phyloP scores from a whole-genome alignment of 2,113 vertebrate species.

The Aviceda subcristata region DNA sequence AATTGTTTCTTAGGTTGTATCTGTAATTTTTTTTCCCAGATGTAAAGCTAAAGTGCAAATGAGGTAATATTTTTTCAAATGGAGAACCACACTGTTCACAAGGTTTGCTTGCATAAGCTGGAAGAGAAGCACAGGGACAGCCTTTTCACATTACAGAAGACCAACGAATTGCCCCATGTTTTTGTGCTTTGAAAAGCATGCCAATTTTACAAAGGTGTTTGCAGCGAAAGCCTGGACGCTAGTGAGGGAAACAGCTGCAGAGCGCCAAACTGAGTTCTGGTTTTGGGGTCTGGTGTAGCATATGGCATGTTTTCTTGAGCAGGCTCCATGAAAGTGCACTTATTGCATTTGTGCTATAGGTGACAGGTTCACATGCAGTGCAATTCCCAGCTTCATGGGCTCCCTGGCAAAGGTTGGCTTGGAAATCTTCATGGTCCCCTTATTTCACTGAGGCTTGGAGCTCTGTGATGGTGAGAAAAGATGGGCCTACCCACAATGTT shows the following conservation, averaged over 20 bases:
- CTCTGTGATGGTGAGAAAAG: not conserved
- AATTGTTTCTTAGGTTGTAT: not conserved
- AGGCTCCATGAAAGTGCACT: accelerated
- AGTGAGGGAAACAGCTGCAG: not conserved
- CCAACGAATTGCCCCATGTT: not conserved
- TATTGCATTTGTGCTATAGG: not conserved
- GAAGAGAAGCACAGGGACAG: not conserved
- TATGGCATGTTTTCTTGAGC: accelerated
- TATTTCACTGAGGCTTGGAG: not conserved
- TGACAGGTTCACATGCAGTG: not conserved
- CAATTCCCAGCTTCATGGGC: not conserved
- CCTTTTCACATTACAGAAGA: not conserved
- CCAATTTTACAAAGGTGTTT: not conserved
- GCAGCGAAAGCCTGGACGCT: not conserved
- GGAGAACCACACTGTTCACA: not conserved
- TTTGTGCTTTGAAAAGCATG: not conserved
- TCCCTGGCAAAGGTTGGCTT: not conserved
- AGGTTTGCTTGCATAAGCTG: not conserved
- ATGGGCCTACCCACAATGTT: not conserved
- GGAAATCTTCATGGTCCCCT: not conserved
- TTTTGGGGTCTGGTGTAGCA: not conserved
- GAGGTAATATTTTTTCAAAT: not conserved
- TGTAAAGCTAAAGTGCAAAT: not conserved
- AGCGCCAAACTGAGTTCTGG: not conserved
- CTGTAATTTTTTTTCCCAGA: not conserved